A percentile compares a stretch with the other conserved stretches of the same genome.
Conservation (phyloP, 2,888 invertebrate species). For the Eilema depressum region DNA sequence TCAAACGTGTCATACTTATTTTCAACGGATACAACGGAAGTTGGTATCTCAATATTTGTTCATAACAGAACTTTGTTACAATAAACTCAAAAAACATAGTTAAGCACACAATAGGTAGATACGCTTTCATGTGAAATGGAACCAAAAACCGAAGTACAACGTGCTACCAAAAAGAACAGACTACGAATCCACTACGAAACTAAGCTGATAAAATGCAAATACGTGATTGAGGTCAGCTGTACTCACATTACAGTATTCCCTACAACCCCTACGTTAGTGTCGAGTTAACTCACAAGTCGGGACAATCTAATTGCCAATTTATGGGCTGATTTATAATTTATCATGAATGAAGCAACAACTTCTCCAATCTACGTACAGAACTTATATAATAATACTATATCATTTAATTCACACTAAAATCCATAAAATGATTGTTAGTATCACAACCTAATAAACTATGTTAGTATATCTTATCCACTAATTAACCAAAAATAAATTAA, state of each 20-base stretch:
- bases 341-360: too few relatives aligned
- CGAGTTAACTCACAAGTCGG: not conserved
- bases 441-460: too few relatives aligned
- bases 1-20: not conserved
- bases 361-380: too few relatives aligned
- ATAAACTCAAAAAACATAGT: not conserved
- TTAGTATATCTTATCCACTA: too few relatives aligned
- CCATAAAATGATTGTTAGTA: too few relatives aligned
- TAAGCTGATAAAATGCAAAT: conserved; percentile 46
- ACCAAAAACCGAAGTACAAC: not conserved
- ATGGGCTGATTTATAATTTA: not conserved
- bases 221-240: conserved; percentile 40
- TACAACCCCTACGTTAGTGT: conserved; percentile 1
- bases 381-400: too few relatives aligned
- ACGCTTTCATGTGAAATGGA: not conserved
- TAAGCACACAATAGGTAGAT: not conserved
- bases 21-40: not conserved
- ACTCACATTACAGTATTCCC: conserved; percentile 41
- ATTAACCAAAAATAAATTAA: too few relatives aligned
- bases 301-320: not conserved
- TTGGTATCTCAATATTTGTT: not conserved
- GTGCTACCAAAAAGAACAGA: not conserved
- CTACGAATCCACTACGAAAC: conserved; percentile 5
- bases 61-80: not conserved
- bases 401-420: too few relatives aligned